Conservation (phyloP, 2,113 vertebrate species). For the Acrocephalus kingi region DNA sequence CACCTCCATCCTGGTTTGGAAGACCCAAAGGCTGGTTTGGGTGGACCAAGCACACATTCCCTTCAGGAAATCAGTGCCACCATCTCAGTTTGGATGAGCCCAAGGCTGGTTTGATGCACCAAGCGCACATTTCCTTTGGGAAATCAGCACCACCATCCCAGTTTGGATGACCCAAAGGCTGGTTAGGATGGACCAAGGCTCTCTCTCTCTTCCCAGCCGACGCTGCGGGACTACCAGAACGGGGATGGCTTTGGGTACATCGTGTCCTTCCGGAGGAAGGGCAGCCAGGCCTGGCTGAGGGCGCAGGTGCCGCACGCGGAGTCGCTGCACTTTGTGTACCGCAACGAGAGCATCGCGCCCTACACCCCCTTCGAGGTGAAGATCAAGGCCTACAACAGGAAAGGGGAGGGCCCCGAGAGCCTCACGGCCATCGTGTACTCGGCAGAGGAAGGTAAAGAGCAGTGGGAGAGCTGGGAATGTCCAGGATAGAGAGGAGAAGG, state of each 20-base stretch:
- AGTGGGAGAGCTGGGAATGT: background rate
- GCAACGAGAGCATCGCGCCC: conserved; percentile 84
- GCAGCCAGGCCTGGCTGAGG: conserved; percentile 75
- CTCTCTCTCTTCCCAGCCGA: conserved; percentile 71
- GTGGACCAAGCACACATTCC: background rate
- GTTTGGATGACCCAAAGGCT: background rate
- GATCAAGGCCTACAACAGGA: conserved; percentile 89
- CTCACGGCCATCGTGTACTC: conserved; percentile 87
- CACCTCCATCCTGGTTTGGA: fast-evolving
- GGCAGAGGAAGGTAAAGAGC: conserved; percentile 88
- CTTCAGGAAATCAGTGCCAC: too few relatives aligned
- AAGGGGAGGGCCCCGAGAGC: conserved; percentile 93
- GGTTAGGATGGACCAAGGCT: fast-evolving
- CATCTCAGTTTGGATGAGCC: too few relatives aligned
- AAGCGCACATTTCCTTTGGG: fast-evolving
- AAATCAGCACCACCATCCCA: fast-evolving
- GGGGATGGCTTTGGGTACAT: conserved; percentile 93
- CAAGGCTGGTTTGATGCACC: too few relatives aligned
- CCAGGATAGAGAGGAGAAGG: background rate
- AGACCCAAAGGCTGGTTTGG: background rate
- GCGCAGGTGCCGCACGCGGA: conserved; percentile 81
- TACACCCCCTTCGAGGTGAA: conserved; percentile 94
- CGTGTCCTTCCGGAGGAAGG: conserved; percentile 85
- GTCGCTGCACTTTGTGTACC: conserved; percentile 89
- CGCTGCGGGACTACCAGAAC: conserved; percentile 91